Evolutionary conservation across 2,797 vertebrate genomes (phyloP), one percentile per base, ranked within the genome.

Genomic region (Leucoraja ocellata): DNA sequence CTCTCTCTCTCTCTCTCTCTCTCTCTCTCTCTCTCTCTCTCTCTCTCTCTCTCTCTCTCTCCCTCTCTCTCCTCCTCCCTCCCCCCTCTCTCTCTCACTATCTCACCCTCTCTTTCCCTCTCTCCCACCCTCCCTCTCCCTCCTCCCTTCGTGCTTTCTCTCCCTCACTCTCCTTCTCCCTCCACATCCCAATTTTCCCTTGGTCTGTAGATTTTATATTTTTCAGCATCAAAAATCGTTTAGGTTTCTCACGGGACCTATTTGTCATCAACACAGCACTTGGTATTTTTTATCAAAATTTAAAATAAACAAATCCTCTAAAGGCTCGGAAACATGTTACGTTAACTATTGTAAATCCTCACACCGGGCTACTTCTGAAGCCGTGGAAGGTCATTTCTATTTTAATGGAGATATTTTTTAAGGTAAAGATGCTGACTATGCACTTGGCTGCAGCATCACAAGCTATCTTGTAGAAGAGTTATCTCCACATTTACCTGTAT

Each of bases 251-350:
- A 81, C 18, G 95, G 94, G 95, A 94, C 93, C 96, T 94, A 94
- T 97, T 96, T 95, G 93, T 95, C 93, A 94, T 93, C 90, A 94
- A 94, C 88, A 73, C 94, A 93, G 94, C 93, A 94, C 93, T 94
- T 94, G 94, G 93, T 94, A 94, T 96, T 95, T 94, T 96, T 96
- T 95, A 95, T 95, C 95, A 94, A 94, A 94, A 95, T 96, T 94
- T 95, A 71, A 95, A 97, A 96, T 95, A 95, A 95, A 94, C 78
- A 93, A 94, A 91, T 96, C 95, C 95, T 94, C 93, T 91, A 94
- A 96, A 94, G 93, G 95, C 94, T 93, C 93, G 88, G 94, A 94
- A 94, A 93, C 94, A 93, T 93, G 94, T 93, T 95, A 95, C 94
- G 94, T 93, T 95, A 95, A 94, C 96, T 94, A 95, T 96, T 96